A percentile compares a stretch with the other conserved stretches of the same genome.
Conservation (phyloP, 2,797 vertebrate species). For the Anisognathus igniventris region DNA sequence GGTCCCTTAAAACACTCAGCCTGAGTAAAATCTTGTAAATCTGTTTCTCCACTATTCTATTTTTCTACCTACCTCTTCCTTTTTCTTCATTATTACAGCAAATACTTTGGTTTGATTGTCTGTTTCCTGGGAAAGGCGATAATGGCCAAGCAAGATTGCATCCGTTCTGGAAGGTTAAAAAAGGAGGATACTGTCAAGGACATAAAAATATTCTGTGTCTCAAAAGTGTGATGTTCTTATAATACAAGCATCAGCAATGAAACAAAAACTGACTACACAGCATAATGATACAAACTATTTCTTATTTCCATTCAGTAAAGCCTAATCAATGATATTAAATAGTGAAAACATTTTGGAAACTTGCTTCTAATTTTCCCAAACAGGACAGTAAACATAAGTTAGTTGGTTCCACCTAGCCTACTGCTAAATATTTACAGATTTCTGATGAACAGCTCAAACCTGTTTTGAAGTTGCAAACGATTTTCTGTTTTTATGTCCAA, state of each 20-base stretch:
- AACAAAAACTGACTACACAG: neutral
- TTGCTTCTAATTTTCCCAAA: neutral
- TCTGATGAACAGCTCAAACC: neutral
- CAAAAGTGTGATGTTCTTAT: neutral
- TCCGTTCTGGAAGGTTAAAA: slow-evolving; percentile 82
- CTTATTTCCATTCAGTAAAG: neutral
- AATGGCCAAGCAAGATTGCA: slow-evolving; percentile 91
- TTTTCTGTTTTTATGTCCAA: neutral
- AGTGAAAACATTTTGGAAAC: neutral
- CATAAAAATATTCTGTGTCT: neutral
- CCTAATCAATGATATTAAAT: neutral
- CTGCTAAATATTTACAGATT: neutral
- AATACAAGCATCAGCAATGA: neutral
- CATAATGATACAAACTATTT: neutral
- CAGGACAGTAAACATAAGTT: neutral
- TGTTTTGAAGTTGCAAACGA: neutral
- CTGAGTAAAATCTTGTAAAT: neutral
- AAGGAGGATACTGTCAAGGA: neutral
- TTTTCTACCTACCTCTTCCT: slow-evolving; percentile 85
- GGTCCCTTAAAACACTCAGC: neutral
- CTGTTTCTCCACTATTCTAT: neutral
- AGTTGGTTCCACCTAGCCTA: neutral
- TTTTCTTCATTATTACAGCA: slow-evolving; percentile 95
- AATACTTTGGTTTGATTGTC: slow-evolving; percentile 99
- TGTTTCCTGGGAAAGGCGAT: slow-evolving; percentile 95